These are phyloP conservation scores for Lacerta bilineata DNA, from an alignment of 2,797 vertebrate genomes.

Conservation along the genomic window DNA sequence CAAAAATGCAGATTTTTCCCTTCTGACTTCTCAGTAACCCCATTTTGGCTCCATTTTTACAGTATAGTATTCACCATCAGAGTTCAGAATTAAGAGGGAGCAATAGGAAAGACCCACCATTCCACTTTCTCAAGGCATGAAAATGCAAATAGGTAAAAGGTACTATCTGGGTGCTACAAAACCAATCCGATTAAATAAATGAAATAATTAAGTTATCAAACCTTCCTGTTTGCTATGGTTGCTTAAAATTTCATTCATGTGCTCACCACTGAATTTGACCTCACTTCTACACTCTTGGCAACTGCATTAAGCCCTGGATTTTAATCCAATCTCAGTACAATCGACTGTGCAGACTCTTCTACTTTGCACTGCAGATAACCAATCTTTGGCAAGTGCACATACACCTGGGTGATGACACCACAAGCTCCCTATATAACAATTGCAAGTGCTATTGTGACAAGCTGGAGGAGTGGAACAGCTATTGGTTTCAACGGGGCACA, in stretches of 20 bases:
- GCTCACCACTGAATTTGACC: slow-evolving; percentile 29
- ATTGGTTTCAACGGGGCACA: not conserved
- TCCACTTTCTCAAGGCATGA: not conserved
- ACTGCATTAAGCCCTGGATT: not conserved
- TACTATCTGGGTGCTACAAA: not conserved
- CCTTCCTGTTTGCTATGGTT: not conserved
- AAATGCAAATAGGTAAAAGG: not conserved
- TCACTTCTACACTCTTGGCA: slow-evolving; percentile 22
- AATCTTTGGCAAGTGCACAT: not conserved
- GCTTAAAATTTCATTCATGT: not conserved
- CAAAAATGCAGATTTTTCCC: not conserved
- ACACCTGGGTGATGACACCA: not conserved
- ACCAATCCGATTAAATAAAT: not conserved
- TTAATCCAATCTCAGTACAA: not conserved
- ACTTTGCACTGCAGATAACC: not conserved
- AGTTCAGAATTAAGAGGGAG: not conserved
- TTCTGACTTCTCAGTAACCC: not conserved
- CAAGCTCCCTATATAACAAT: not conserved
- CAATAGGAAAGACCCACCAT: not conserved
- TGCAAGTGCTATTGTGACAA: not conserved
- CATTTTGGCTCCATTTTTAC: not conserved
- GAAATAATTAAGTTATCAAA: not conserved
- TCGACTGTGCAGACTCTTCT: not conserved
- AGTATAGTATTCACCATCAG: not conserved
- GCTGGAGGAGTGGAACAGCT: not conserved